phyloP scores from a whole-genome alignment of 2,113 vertebrate genomes.

The Pao palembangensis region DNA sequence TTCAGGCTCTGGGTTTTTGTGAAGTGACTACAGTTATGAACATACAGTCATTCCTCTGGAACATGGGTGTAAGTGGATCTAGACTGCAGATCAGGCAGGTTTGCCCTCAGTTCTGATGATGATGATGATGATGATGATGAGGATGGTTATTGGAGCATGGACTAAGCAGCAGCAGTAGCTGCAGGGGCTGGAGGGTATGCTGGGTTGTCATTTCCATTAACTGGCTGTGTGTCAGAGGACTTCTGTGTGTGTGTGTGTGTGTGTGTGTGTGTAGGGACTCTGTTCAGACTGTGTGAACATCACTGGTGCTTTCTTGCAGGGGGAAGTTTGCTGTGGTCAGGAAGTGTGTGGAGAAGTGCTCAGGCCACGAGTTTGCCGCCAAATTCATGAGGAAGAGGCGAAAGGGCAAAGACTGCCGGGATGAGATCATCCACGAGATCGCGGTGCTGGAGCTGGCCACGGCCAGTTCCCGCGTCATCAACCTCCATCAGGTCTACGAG shows the following conservation, averaged over 20 bases:
- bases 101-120: background rate
- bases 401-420: conserved; percentile 76
- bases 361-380: conserved; percentile 72
- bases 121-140: conserved; percentile 20
- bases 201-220: conserved; percentile 36
- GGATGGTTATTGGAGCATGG: conserved; percentile 34
- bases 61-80: no score
- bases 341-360: conserved; percentile 73
- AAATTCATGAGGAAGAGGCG: conserved; percentile 79
- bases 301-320: conserved; percentile 44
- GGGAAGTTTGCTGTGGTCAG: conserved; percentile 79
- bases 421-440: conserved; percentile 77
- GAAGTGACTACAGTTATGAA: no score
- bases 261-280: no score
- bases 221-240: conserved; percentile 21
- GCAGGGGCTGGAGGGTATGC: conserved; percentile 19
- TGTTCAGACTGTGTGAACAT: no score
- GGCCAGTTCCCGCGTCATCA: conserved; percentile 63
- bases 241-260: background rate
- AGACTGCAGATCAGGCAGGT: no score
- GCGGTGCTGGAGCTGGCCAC: conserved; percentile 72
- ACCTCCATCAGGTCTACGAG: conserved; percentile 75
- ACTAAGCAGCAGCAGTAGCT: conserved; percentile 16
- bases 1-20: no score
- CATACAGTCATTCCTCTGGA: no score